Evolutionary conservation across 2,888 invertebrate genomes (phyloP), one percentile per base, ranked within the genome.

Genomic region (Andrena marginata): DNA sequence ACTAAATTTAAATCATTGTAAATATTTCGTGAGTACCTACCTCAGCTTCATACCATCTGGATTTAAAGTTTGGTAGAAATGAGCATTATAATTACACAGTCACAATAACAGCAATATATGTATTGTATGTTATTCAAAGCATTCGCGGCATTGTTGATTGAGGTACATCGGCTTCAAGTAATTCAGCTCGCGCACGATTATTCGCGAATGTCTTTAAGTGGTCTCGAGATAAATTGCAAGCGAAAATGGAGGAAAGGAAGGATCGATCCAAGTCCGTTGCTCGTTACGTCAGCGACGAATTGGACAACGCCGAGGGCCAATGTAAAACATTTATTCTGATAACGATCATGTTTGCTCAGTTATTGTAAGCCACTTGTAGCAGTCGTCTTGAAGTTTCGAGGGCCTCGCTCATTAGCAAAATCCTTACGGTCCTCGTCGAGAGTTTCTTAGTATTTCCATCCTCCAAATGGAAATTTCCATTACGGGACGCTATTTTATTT

Each of bases 341-440:
- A 75, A 83, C 70, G 80, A 81, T 75, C 63, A 49, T 67, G 48
- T 75, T 84, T 77, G 13, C 62, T 62, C 62, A 49, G 62, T 82
- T 81, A 71, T 75, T 73, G 54, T 31, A 73, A 77, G 56, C 31
- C 68, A 73, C 62, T 49, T 64, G 69, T 42, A 71, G 31, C 65
- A 31, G 29, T 42, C 56, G 49, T 33, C 65, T 54, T 5, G 67
- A 81, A 70, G 56, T 85, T 77, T 79, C 77, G 23, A 77, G 73
- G 54, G 69, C 42, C 59, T 23, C 33, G 68, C 29, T 84, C 77
- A 80, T 86, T 81, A 84, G 49, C 35, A 75, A 77, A 79, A 64
- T 70, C 56, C 62, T 69, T 72, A 33, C 67, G 48, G 64, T 63
- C 29, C 31, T 74, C 77, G 63, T 33, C 26, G 54, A 48, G 72